Evolutionary conservation across 2,797 vertebrate species (phyloP), one percentile per base, ranked within the genome.

Genomic region (Squalus acanthias): DNA sequence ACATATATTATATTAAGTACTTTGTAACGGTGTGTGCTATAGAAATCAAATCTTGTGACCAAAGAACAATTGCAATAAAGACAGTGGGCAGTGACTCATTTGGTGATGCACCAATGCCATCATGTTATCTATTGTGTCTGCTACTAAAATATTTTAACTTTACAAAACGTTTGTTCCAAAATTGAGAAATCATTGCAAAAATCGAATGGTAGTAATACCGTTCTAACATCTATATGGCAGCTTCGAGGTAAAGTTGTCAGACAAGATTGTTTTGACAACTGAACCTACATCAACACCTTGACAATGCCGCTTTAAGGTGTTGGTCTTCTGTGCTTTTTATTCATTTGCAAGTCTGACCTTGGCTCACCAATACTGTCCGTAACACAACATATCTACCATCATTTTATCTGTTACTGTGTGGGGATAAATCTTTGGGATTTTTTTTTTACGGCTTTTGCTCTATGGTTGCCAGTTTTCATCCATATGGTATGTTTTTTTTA

Each of bases 161-260:
- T 91, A 63, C 26, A 39, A 92, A 65, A 24, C 60, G 53, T 20
- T 39, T 67, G 57, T 60, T 63, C 57, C 53, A 91, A 13, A 15
- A 89, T 29, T 69, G 8, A 67, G 46, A 85, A 85, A 85, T 39
- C 39, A 85, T 50, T 85, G 65, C n/a, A 93, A 46, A 93, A n/a
- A 17, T 60, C 29, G 57, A 29, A 17, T 63, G 88, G 12, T 17
- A 63, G 60, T 15, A 33, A 91, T 91, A n/a, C 5, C 12, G 29
- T 10, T 63, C 33, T 12, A 63, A 91, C 3, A 53, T 33, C 13
- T n/a, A 17, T 5, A 33, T n/a, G 29, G 57, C 57, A 69, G 9
- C n/a, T 93, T 69, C 69, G 91, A 93, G 17, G 91, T 67, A 46
- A 93, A 93, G 17, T 67, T 93, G 20, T 10, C 91, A 93, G 63